phyloP scores from a whole-genome alignment of 2,797 vertebrate species.

The Ciconia nigra region DNA sequence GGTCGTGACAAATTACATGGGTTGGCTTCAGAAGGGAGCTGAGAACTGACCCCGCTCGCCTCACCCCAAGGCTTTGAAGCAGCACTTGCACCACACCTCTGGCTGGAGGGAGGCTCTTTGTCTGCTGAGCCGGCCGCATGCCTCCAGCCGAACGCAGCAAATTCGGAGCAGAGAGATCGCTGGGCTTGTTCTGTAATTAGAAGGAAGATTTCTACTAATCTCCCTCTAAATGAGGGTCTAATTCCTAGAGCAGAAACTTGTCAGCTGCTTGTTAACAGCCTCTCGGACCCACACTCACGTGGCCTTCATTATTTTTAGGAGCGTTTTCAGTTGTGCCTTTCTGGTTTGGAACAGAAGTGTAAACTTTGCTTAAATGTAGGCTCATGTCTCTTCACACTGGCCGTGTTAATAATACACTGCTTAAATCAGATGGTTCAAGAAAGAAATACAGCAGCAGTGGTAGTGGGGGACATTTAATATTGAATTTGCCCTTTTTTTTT shows the following conservation, averaged over 20 bases:
- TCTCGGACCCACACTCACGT: not conserved
- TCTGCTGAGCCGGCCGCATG: fast-evolving
- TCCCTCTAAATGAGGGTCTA: slow-evolving; percentile 71
- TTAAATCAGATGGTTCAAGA: slow-evolving; percentile 54
- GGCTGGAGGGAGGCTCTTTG: not conserved
- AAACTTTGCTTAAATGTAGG: slow-evolving; percentile 51
- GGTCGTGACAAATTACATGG: slow-evolving; percentile 21
- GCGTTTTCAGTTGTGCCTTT: not conserved
- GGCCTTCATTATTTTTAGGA: slow-evolving; percentile 19
- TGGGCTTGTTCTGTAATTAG: slow-evolving; percentile 33
- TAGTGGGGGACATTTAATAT: slow-evolving; percentile 66
- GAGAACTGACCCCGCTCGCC: not conserved
- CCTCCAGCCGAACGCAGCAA: not conserved
- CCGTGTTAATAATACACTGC: slow-evolving; percentile 49
- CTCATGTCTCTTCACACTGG: slow-evolving; percentile 53
- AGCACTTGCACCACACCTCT: not conserved
- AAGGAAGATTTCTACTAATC: slow-evolving; percentile 73
- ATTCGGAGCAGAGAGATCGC: not conserved
- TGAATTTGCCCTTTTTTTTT: slow-evolving; percentile 65
- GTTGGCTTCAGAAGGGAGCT: not conserved
- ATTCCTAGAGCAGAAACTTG: slow-evolving; percentile 74
- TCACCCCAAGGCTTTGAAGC: not conserved
- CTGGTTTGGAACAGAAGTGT: slow-evolving; percentile 58
- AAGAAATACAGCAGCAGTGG: slow-evolving; percentile 3
- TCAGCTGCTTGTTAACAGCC: slow-evolving; percentile 80